These are phyloP conservation scores for Keiferia lycopersicella DNA, from an alignment of 2,888 invertebrate genomes.

Conservation along the genomic window DNA sequence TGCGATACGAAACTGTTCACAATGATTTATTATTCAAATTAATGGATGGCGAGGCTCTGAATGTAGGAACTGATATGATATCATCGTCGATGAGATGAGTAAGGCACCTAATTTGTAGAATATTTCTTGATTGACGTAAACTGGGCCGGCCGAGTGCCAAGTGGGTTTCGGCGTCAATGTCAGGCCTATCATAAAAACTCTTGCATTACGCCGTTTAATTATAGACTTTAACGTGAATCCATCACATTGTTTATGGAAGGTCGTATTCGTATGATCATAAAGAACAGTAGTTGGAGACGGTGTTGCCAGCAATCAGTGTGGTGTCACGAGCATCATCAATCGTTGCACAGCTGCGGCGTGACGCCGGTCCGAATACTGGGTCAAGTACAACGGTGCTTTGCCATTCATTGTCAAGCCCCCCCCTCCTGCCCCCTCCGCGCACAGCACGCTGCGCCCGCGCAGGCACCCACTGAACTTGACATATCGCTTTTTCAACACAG, in stretches of 20 bases:
- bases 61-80: slow-evolving; percentile 58
- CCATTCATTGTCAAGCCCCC: slow-evolving; percentile 74
- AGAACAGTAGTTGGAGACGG: background rate
- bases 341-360: slow-evolving; percentile 54
- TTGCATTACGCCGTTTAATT: slow-evolving; percentile 48
- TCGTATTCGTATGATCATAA: background rate
- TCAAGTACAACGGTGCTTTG: slow-evolving; percentile 80
- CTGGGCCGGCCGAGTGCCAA: slow-evolving; percentile 61
- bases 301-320: slow-evolving; percentile 30
- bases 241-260: background rate
- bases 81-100: slow-evolving; percentile 47
- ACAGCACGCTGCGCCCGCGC: slow-evolving; percentile 52
- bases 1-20: slow-evolving; percentile 44
- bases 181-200: slow-evolving; percentile 63
- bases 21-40: slow-evolving; percentile 34
- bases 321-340: slow-evolving; percentile 64
- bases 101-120: slow-evolving; percentile 47
- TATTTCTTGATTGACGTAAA: slow-evolving; percentile 68
- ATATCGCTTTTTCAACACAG: slow-evolving; percentile 65
- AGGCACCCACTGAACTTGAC: slow-evolving; percentile 75
- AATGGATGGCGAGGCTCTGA: slow-evolving; percentile 42
- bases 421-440: slow-evolving; percentile 41
- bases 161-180: slow-evolving; percentile 76
- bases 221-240: slow-evolving; percentile 6
- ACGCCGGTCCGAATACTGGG: slow-evolving; percentile 69